Percentiles rank a stretch among this genome's conserved stretches.
phyloP scores from a whole-genome alignment of 2,113 vertebrate species.

The Gymnogyps californianus region DNA sequence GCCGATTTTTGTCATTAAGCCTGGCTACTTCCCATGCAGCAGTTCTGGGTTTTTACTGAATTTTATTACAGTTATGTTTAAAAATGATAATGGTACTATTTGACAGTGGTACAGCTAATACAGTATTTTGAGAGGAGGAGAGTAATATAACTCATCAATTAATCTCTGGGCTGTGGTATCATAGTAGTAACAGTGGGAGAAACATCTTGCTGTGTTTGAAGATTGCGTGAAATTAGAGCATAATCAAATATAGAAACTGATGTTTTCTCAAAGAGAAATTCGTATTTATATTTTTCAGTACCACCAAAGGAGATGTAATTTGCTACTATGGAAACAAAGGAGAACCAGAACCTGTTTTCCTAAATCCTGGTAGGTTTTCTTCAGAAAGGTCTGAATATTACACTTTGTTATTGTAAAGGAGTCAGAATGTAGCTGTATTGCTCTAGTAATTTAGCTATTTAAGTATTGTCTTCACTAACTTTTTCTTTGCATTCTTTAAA shows the following conservation, averaged over 20 bases:
- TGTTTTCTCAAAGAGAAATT: slow-evolving; percentile 52
- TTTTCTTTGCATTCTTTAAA: background rate
- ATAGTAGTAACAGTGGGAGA: background rate
- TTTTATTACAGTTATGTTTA: background rate
- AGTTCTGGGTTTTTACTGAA: background rate
- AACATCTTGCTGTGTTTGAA: slow-evolving; percentile 3
- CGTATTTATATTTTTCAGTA: slow-evolving; percentile 72
- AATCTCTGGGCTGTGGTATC: background rate
- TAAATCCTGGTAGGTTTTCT: slow-evolving; percentile 86
- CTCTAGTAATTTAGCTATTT: background rate
- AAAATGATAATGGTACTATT: background rate
- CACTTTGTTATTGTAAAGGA: background rate
- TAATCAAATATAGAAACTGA: slow-evolving; percentile 40
- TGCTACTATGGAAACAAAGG: slow-evolving; percentile 99
- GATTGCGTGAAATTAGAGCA: slow-evolving; percentile 3
- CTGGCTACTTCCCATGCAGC: background rate
- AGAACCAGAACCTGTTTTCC: slow-evolving; percentile 80
- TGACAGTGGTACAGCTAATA: background rate
- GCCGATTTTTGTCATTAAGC: background rate
- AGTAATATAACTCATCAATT: background rate
- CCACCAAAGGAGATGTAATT: slow-evolving; percentile 87
- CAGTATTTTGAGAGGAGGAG: background rate
- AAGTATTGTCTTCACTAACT: background rate
- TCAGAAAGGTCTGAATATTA: background rate
- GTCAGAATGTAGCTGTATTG: background rate